Evolutionary conservation across 2,888 invertebrate genomes (phyloP).

Genomic region (Esperia sulphurella): DNA sequence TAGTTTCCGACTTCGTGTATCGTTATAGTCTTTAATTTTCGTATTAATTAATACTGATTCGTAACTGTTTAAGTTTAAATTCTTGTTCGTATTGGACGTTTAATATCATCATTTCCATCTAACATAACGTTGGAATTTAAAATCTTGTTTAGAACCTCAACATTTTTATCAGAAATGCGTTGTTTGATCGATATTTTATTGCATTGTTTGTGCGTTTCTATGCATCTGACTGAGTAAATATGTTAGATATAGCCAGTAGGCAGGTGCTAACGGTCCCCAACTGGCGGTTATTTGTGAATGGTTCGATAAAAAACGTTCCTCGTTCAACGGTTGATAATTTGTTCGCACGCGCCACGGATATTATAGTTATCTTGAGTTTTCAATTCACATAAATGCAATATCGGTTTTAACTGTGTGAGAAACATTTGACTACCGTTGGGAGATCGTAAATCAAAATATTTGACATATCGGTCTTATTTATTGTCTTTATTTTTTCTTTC

Average conservation of each 20-base stretch:
- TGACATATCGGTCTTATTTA: not conserved
- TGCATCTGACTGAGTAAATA: not conserved
- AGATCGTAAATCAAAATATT: not conserved
- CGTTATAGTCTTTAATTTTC: slow-evolving; percentile 3
- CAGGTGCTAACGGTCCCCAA: slow-evolving; percentile 69
- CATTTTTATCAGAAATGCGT: not conserved
- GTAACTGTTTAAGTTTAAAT: slow-evolving; percentile 17
- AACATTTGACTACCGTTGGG: not conserved
- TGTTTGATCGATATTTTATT: slow-evolving; percentile 4
- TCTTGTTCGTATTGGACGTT: slow-evolving; percentile 5
- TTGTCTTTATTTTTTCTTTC: not conserved
- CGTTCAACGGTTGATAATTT: slow-evolving; percentile 7
- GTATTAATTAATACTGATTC: slow-evolving; percentile 18
- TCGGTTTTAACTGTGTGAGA: not conserved
- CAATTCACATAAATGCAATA: slow-evolving; percentile 1
- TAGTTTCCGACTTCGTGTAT: slow-evolving; percentile 26
- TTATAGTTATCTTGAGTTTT: slow-evolving; percentile 2
- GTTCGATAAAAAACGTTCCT: slow-evolving; percentile 49
- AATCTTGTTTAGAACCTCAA: slow-evolving; percentile 1
- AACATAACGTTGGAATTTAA: slow-evolving; percentile 8
- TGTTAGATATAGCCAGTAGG: slow-evolving; percentile 18
- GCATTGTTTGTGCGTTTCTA: not conserved
- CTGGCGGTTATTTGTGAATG: slow-evolving; percentile 71
- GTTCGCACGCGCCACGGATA: slow-evolving; percentile 3
- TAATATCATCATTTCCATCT: not conserved